Evolutionary conservation across 2,888 invertebrate species (phyloP).

Genomic region (Xanthia icteritia): DNA sequence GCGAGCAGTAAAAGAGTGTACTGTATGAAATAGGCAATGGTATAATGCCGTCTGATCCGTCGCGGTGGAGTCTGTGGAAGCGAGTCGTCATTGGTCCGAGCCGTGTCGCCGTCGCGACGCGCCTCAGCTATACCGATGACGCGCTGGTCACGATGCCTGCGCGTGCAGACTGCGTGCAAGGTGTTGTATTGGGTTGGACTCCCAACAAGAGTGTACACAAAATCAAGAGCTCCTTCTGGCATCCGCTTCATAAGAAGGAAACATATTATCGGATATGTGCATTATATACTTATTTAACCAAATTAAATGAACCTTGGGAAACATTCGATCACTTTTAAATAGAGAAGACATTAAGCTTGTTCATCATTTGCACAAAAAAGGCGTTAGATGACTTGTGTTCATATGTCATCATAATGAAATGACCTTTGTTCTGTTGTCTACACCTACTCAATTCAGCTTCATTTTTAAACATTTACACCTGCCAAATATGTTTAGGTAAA

Average conservation of each 20-base stretch:
- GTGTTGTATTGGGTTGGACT: no score
- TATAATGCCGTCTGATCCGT: no score
- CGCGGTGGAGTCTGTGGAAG: no score
- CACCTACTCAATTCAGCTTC: background rate
- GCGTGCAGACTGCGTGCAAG: no score
- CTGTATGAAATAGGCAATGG: no score
- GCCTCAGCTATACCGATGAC: no score
- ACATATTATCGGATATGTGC: background rate
- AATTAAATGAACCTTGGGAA: background rate
- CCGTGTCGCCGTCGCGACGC: no score
- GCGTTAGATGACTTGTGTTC: background rate
- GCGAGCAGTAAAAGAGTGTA: no score
- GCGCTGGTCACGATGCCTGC: no score
- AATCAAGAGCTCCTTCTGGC: background rate
- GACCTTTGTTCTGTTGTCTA: conserved; percentile 34
- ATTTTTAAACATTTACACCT: conserved; percentile 30
- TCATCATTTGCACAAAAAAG: background rate
- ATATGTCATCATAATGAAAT: conserved; percentile 13
- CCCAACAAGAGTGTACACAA: background rate
- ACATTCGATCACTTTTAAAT: background rate
- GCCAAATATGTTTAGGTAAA: conserved; percentile 31
- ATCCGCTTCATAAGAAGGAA: background rate
- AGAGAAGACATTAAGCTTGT: background rate
- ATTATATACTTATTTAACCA: background rate
- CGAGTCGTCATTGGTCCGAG: no score